phyloP scores from a whole-genome alignment of 1,140 invertebrate species.

The Psix sp. region DNA sequence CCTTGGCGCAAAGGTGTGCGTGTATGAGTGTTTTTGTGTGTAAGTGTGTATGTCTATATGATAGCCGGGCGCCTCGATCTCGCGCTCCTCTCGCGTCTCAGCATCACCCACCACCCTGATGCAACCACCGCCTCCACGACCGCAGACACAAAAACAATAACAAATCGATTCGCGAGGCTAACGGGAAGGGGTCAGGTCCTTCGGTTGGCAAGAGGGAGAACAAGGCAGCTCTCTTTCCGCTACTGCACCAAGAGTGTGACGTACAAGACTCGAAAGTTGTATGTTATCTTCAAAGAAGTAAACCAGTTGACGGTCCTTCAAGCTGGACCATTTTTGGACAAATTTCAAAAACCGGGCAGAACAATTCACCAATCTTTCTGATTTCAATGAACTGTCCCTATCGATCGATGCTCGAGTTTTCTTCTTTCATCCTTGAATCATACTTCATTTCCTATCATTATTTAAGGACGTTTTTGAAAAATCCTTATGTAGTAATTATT shows the following conservation, averaged over 20 bases:
- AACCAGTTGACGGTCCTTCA: no score
- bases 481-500: no score
- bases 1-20: slow-evolving; percentile 22
- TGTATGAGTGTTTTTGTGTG: slow-evolving; percentile 28
- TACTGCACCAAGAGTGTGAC: slow-evolving; percentile 43
- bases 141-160: slow-evolving; percentile 77
- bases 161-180: slow-evolving; percentile 75
- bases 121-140: slow-evolving; percentile 64
- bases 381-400: no score
- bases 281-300: no score
- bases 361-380: no score
- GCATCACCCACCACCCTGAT: slow-evolving; percentile 52
- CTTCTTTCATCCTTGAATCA: no score
- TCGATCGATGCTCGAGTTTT: no score
- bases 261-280: slow-evolving; percentile 51
- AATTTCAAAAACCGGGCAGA: no score
- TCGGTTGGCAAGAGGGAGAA: slow-evolving; percentile 40
- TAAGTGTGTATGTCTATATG: slow-evolving; percentile 31
- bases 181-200: slow-evolving; percentile 71
- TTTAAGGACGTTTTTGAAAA: no score
- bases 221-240: slow-evolving; percentile 34
- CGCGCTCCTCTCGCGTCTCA: slow-evolving; percentile 43
- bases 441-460: no score
- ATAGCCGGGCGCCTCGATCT: slow-evolving; percentile 13
- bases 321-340: no score